Percentiles rank a stretch among this genome's conserved stretches.
These are phyloP conservation scores for Diglossa cyanea DNA, from an alignment of 2,797 vertebrate species.

Conservation along the genomic window DNA sequence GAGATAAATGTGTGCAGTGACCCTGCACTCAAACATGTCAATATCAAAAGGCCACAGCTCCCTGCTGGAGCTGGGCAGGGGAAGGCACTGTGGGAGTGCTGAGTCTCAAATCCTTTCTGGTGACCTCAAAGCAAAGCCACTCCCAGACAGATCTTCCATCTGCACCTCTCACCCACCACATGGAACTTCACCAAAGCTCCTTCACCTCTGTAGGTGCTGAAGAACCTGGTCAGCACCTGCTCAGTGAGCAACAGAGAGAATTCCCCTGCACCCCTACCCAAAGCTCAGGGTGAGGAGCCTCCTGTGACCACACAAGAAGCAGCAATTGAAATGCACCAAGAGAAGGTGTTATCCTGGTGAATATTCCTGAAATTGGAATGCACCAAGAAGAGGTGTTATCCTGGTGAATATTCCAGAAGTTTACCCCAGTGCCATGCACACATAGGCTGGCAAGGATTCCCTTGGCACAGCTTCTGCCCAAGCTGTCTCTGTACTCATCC, in stretches of 20 bases:
- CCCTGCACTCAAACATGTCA: rapidly evolving
- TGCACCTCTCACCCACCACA: no score
- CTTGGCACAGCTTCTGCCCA: neutral
- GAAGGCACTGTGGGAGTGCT: no score
- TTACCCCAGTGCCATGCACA: no score
- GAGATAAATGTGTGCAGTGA: neutral
- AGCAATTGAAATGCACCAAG: neutral
- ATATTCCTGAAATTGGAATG: neutral
- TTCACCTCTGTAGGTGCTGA: neutral
- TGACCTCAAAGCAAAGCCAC: neutral
- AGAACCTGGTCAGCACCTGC: neutral
- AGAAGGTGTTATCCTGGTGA: neutral
- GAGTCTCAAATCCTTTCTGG: neutral
- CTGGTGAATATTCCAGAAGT: neutral
- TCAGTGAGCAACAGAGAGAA: neutral
- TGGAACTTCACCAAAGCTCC: neutral
- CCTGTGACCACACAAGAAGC: rapidly evolving
- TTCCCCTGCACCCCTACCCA: neutral
- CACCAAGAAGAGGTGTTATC: neutral
- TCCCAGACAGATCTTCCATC: neutral
- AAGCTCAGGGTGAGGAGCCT: neutral
- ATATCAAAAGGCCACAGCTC: neutral
- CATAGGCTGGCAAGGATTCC: rapidly evolving
- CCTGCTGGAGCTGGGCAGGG: neutral
- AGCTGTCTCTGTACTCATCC: neutral